These are phyloP conservation scores for Celastrina argiolus DNA, from an alignment of 2,888 invertebrate genomes.

Conservation along the genomic window DNA sequence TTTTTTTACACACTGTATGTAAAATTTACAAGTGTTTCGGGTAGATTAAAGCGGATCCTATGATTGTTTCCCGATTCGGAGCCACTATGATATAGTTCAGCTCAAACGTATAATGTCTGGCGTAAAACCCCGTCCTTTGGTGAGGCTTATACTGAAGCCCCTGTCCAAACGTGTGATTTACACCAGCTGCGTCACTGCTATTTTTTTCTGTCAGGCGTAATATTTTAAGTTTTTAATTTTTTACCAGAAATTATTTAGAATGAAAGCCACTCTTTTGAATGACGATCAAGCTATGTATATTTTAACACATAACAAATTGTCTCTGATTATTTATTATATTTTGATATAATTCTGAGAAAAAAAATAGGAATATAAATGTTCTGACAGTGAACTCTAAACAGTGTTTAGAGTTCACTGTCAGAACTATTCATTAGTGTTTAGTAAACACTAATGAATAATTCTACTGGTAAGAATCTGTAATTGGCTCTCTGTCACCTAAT, in stretches of 20 bases:
- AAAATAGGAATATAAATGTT: too few relatives aligned
- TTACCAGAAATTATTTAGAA: constrained; percentile 16
- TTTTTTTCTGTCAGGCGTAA: constrained; percentile 9
- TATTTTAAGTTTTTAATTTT: not conserved
- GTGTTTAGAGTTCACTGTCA: too few relatives aligned
- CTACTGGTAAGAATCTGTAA: too few relatives aligned
- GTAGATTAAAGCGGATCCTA: not conserved
- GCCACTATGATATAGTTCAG: constrained; percentile 22
- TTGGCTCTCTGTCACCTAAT: too few relatives aligned
- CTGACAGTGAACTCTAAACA: too few relatives aligned
- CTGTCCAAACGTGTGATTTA: constrained; percentile 24
- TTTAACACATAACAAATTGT: too few relatives aligned
- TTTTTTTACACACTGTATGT: not conserved
- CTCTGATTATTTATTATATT: too few relatives aligned
- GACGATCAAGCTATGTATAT: too few relatives aligned
- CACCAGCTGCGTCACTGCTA: constrained; percentile 13
- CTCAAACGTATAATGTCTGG: constrained; percentile 14
- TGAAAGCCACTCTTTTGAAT: not conserved
- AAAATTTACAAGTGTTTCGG: not conserved
- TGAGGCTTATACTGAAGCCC: constrained; percentile 14
- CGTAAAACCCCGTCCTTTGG: constrained; percentile 19
- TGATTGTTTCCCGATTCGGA: not conserved
- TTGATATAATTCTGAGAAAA: too few relatives aligned
- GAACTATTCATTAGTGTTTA: too few relatives aligned
- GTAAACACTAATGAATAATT: too few relatives aligned